Evolutionary conservation across 2,797 vertebrate species (phyloP), one percentile per base, ranked within the genome.

Genomic region (Apogon talboti): DNA sequence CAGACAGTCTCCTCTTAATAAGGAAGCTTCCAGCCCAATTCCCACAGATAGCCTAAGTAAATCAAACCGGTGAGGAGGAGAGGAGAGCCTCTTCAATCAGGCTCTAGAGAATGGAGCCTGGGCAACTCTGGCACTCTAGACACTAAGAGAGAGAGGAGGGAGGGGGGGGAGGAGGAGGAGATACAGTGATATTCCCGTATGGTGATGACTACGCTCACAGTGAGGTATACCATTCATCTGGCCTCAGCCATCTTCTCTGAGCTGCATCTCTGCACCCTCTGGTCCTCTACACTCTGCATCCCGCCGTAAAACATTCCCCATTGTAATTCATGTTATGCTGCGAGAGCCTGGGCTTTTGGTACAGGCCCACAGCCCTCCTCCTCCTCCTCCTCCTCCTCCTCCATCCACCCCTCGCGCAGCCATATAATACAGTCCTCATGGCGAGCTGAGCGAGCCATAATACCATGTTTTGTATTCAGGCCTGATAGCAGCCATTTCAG

Each of bases 1-100:
- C 89, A 91, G 86, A 90, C 85, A 84, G 84, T 76, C 85, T 86
- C 81, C 87, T 90, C 91, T 91, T 91, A 92, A 91, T 92, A 91
- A 88, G 91, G 87, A 89, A 82, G 84, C 88, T 89, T 87, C 82
- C 87, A 89, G 85, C 85, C 86, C 91, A 84, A 88, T 91, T 91
- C 91, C 87, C 86, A 72, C 82, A 88, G 88, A 90, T 88, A 86
- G 91, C 78, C 87, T 85, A 82, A 90, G 91, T 90, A 92, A 92
- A 91, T 92, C 91, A 91, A 86, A 79, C 61, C 57, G 67, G 84
- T 84, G 88, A 88, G 88, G 85, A 89, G 87, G 87, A 89, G 87
- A 78, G 76, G 80, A 85, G 85, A 76, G 87, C 83, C 89, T 90
- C 83, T 87, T 91, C 90, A 89, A 90, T 90, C 89, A 88, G 89